A percentile compares a stretch with the other conserved stretches of the same genome.
These are phyloP conservation scores for Oncopodura yosiiana DNA, from an alignment of 1,140 invertebrate genomes.

Conservation along the genomic window DNA sequence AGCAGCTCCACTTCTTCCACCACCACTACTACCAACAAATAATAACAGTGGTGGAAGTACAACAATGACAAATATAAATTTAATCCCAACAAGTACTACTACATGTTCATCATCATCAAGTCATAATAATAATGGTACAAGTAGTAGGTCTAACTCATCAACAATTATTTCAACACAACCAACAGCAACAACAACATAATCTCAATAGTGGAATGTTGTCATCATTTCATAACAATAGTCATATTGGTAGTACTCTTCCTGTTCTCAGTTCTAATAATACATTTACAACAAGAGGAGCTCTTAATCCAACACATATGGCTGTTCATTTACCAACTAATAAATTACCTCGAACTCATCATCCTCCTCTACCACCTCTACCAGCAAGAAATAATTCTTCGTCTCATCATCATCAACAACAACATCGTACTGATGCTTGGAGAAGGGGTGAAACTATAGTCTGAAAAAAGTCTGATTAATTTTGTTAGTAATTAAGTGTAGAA, in stretches of 20 bases:
- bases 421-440: constrained; percentile 29
- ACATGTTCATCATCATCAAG: neutral
- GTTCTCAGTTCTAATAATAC: constrained; percentile 21
- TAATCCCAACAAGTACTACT: neutral
- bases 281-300: constrained; percentile 10
- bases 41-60: too few species aligned
- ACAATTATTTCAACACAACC: too few species aligned
- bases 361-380: constrained; percentile 21
- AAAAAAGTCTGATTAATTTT: neutral
- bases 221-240: neutral
- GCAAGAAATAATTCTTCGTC: constrained; percentile 12
- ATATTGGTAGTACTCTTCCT: constrained; percentile 5
- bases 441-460: constrained; percentile 33
- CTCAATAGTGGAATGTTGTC: constrained; percentile 4
- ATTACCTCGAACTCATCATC: constrained; percentile 12
- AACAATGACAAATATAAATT: too few species aligned
- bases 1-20: neutral
- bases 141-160: too few species aligned
- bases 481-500: too few species aligned
- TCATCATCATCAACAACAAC: constrained; percentile 7
- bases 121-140: neutral
- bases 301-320: constrained; percentile 2
- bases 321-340: neutral
- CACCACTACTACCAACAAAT: neutral
- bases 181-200: too few species aligned